Evolutionary conservation across 2,797 vertebrate genomes (phyloP).

Genomic region (Bufotes viridis): DNA sequence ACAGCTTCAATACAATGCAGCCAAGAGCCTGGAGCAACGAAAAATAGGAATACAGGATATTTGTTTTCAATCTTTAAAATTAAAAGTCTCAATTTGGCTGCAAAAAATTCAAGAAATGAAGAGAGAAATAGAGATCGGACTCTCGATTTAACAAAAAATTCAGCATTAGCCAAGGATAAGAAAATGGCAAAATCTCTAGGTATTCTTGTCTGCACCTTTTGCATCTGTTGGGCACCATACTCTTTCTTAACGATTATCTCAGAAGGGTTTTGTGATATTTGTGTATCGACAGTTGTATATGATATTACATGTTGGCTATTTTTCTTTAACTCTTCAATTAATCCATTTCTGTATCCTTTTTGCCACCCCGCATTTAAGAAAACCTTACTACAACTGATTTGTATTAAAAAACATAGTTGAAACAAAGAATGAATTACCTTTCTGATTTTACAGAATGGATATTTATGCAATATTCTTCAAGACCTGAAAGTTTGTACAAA

Average conservation of each 20-base stretch:
- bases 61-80: too few relatives aligned
- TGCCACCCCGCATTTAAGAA: constrained; percentile 83
- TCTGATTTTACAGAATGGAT: not conserved
- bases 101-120: not conserved
- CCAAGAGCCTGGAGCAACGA: not conserved
- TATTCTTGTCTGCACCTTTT: constrained; percentile 82
- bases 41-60: not conserved
- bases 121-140: not conserved
- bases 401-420: constrained; percentile 65
- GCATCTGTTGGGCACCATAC: constrained; percentile 84
- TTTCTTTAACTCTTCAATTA: constrained; percentile 84
- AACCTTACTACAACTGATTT: constrained; percentile 80
- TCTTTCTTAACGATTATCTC: constrained; percentile 84
- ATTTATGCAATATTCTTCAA: not conserved
- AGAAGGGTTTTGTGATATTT: constrained; percentile 78
- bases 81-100: too few relatives aligned
- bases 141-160: constrained; percentile 65
- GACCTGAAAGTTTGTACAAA: not conserved
- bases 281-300: constrained; percentile 80
- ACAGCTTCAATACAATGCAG: not conserved
- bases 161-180: constrained; percentile 80
- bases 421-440: not conserved
- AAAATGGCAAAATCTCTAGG: constrained; percentile 85
- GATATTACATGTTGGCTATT: constrained; percentile 85
- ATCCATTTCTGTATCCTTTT: constrained; percentile 83